Conservation (phyloP, 2,888 invertebrate genomes). For the Drosophila anomalata region DNA sequence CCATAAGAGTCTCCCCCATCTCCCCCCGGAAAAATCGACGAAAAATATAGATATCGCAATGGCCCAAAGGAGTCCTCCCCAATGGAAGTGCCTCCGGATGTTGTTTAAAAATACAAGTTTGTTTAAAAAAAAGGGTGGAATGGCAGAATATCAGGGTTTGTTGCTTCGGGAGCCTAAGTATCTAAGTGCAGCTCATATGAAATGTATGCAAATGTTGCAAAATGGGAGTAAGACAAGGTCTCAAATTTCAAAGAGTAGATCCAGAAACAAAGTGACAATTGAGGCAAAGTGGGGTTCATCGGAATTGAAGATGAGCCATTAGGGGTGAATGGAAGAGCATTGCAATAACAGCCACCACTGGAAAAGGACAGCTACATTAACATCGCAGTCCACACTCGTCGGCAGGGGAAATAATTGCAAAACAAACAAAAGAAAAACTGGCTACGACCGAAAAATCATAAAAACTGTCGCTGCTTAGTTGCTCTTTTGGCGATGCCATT, state of each 20-base stretch:
- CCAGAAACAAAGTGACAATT: constrained; percentile 24
- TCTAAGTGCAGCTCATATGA: constrained; percentile 32
- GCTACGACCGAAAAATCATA: constrained; percentile 52
- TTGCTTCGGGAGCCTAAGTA: not conserved
- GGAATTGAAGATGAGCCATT: constrained; percentile 2
- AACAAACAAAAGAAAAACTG: constrained; percentile 51
- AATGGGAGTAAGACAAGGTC: constrained; percentile 44
- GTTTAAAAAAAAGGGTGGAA: too few relatives aligned
- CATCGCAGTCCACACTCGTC: constrained; percentile 45
- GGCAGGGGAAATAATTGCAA: constrained; percentile 72
- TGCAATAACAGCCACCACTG: constrained; percentile 36
- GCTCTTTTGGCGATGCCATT: constrained; percentile 55
- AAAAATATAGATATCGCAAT: too few relatives aligned
- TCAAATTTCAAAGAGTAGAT: constrained; percentile 64
- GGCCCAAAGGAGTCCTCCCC: too few relatives aligned
- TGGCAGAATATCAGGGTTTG: too few relatives aligned
- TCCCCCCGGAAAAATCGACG: too few relatives aligned
- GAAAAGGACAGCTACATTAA: constrained; percentile 15
- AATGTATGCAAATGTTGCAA: constrained; percentile 37
- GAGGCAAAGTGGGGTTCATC: not conserved
- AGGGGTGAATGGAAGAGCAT: constrained; percentile 36
- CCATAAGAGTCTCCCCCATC: too few relatives aligned
- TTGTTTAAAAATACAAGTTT: too few relatives aligned
- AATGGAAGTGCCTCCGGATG: too few relatives aligned
- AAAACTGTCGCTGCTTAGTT: constrained; percentile 68